These are phyloP conservation scores for Plecturocebus donacophilus DNA, from an alignment of 2,113 vertebrate genomes.

Conservation along the genomic window DNA sequence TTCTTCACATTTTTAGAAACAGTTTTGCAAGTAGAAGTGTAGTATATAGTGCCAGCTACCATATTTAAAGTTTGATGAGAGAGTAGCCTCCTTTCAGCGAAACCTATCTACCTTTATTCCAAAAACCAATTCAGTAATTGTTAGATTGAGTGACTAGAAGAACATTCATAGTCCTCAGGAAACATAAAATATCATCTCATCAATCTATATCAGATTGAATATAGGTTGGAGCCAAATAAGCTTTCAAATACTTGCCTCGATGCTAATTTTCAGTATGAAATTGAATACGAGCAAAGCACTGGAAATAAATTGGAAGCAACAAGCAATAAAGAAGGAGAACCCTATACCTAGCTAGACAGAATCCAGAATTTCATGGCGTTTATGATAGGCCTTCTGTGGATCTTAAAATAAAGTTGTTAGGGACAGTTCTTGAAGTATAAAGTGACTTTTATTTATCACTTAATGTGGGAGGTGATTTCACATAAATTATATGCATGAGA, in stretches of 20 bases:
- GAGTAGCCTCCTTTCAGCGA: not conserved
- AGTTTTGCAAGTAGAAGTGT: conserved; percentile 37
- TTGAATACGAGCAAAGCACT: not conserved
- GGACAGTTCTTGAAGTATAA: not conserved
- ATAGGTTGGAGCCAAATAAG: conserved; percentile 5
- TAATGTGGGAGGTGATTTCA: not conserved
- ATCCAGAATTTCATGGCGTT: not conserved
- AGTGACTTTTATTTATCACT: conserved; percentile 14
- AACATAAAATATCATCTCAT: conserved; percentile 10
- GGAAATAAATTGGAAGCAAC: conserved; percentile 35
- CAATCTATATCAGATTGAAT: not conserved
- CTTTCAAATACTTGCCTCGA: conserved; percentile 31
- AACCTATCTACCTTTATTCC: conserved; percentile 42
- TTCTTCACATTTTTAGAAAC: conserved; percentile 39
- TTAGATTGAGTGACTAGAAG: conserved; percentile 22
- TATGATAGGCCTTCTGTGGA: not conserved
- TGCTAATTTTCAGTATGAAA: conserved; percentile 32
- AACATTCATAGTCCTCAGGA: not conserved
- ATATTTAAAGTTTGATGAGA: conserved; percentile 45
- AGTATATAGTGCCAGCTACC: not conserved
- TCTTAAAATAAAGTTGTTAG: not conserved
- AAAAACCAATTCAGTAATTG: conserved; percentile 19
- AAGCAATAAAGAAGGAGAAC: conserved; percentile 25
- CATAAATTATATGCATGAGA: conserved; percentile 6
- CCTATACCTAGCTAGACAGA: not conserved